Base-by-base conservation (phyloP, 2,113 vertebrate species). In the Haliaeetus leucogaster region DNA sequence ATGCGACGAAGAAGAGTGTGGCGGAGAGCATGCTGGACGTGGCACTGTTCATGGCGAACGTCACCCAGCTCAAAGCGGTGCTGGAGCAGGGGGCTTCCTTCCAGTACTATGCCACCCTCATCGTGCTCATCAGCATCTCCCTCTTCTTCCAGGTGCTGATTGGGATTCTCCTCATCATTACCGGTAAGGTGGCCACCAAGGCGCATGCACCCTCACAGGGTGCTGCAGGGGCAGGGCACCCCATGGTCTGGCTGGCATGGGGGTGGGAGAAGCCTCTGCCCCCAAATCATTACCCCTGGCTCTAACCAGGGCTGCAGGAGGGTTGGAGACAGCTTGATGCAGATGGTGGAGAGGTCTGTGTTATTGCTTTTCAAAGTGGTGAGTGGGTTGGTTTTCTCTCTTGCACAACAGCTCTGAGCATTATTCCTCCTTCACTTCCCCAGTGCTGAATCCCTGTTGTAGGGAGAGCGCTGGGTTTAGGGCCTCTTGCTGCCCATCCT, bases 11-110 rank as follows among this genome's bases (percentile, higher is more conserved):
- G 98, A 99, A 99, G 95, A 99, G 98, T 1, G 98, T 99, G 63
- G 99, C 99, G 0, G 99, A 99, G 93, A 99, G 99, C 97, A 99
- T 99, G 99, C 91, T 99, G 98, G 99, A 99, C 0, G 97, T 99
- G 82, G 99, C 99, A 0, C 98, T 99, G 22, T 98, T 99, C 96
- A 98, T 99, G 98, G 99, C 99, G 1, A 99, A 99, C 0, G 98
- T 99, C 92, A 98, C 98, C 0, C 98, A 99, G 97, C 98, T 99
- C 98, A 99, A 99, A 61, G 98, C 98, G 0, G 99, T 99, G 88
- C 98, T 99, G 79, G 98, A 99, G 92, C 99, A 99, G 71, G 99
- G 99, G 4, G 52, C 98, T 0, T 97, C 98, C 50, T 99, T 98
- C 78, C 98, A 98, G 79, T 99, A 99, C 96, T 99, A 99, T 2